Evolutionary conservation across 2,888 invertebrate genomes (phyloP).

Genomic region (Dugesia japonica): DNA sequence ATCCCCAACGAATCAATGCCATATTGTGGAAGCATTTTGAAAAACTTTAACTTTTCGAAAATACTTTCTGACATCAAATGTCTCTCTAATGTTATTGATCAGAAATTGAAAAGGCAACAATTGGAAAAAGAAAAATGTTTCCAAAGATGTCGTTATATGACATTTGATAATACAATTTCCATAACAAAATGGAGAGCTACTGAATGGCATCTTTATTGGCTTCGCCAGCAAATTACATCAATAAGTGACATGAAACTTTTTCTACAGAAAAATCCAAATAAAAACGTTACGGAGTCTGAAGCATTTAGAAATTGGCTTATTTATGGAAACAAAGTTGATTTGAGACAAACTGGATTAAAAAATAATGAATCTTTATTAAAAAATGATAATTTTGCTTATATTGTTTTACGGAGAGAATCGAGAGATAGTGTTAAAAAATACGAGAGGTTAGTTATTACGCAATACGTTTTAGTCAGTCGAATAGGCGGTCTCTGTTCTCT

Average conservation of each 20-base stretch:
- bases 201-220: conserved; percentile 34
- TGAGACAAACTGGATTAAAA: background rate
- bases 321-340: background rate
- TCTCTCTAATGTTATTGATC: background rate
- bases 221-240: background rate
- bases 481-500: conserved; percentile 35
- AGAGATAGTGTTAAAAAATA: background rate
- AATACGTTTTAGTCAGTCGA: conserved; percentile 30
- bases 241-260: background rate
- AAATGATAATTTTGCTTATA: conserved; percentile 34
- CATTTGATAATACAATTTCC: conserved; percentile 28
- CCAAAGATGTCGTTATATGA: conserved; percentile 7
- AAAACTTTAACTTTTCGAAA: background rate
- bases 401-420: conserved; percentile 32
- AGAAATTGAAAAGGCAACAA: background rate
- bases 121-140: conserved; percentile 13
- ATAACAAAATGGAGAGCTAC: conserved; percentile 32
- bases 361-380: background rate
- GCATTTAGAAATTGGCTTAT: background rate
- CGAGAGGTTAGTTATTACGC: conserved; percentile 31
- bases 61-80: background rate
- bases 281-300: background rate
- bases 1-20: conserved; percentile 21
- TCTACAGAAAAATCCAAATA: background rate
- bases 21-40: conserved; percentile 28